Conservation (phyloP, 2,113 vertebrate species). For the Hippocampus barbouri region DNA sequence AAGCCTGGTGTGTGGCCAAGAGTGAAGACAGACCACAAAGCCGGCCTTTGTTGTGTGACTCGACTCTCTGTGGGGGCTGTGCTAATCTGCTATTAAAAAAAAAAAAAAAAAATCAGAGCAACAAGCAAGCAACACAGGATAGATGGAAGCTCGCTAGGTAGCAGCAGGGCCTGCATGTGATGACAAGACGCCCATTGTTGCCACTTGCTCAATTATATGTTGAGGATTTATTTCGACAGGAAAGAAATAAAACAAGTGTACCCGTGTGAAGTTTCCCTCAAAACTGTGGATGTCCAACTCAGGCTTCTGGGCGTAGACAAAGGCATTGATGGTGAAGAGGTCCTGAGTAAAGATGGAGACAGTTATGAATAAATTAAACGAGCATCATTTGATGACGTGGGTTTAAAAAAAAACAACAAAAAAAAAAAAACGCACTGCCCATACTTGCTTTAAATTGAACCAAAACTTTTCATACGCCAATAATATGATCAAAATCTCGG, state of each 20-base stretch:
- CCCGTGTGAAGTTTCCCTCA: constrained; percentile 95
- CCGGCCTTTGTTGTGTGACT: constrained; percentile 67
- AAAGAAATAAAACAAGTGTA: constrained; percentile 67
- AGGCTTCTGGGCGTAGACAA: constrained; percentile 91
- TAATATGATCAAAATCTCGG: neutral
- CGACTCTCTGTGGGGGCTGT: constrained; percentile 63
- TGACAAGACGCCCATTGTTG: constrained; percentile 52
- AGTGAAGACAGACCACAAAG: constrained; percentile 75
- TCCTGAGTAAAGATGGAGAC: constrained; percentile 74
- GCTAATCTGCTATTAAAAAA: constrained; percentile 78
- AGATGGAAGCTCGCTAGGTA: constrained; percentile 26
- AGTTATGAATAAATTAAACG: neutral
- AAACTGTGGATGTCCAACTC: constrained; percentile 98
- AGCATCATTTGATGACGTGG: too few species aligned
- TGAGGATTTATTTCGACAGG: constrained; percentile 26
- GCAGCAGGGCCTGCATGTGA: constrained; percentile 52
- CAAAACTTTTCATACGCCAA: too few species aligned
- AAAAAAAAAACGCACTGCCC: too few species aligned
- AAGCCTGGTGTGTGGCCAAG: constrained; percentile 78
- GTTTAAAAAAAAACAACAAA: too few species aligned
- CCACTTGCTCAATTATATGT: constrained; percentile 39
- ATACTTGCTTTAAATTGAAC: neutral
- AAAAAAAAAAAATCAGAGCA: constrained; percentile 44
- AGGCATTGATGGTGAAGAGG: constrained; percentile 91
- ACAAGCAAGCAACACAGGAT: constrained; percentile 50